Conservation (phyloP, 1,140 invertebrate species). For the Oreohelix idahoensis region DNA sequence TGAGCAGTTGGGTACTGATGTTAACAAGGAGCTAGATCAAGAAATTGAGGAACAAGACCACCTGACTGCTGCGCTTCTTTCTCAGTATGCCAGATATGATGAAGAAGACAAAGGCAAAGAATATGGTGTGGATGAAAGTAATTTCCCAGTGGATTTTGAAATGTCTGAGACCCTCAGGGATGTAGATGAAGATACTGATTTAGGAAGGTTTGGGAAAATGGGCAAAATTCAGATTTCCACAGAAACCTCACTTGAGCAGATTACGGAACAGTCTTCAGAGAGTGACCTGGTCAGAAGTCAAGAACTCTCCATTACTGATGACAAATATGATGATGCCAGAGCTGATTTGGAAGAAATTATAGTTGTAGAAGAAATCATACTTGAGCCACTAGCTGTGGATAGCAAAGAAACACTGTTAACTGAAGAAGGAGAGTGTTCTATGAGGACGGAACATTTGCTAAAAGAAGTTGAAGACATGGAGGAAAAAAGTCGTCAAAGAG, state of each 20-base stretch:
- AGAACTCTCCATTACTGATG: slow-evolving; percentile 39
- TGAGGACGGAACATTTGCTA: slow-evolving; percentile 7
- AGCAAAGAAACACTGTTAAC: background rate
- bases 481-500: slow-evolving; percentile 32
- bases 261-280: slow-evolving; percentile 11
- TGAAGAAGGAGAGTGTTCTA: background rate
- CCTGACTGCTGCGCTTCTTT: slow-evolving; percentile 40
- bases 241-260: slow-evolving; percentile 4
- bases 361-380: background rate
- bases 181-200: background rate
- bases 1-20: background rate
- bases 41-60: slow-evolving; percentile 44
- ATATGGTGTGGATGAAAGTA: background rate
- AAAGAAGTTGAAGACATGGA: slow-evolving; percentile 4
- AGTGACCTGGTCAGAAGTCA: slow-evolving; percentile 41
- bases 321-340: background rate
- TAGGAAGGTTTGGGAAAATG: background rate
- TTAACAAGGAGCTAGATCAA: slow-evolving; percentile 26
- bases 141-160: background rate
- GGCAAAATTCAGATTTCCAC: background rate
- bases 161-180: slow-evolving; percentile 30
- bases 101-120: background rate
- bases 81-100: background rate
- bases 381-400: background rate
- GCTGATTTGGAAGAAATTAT: background rate